These are phyloP conservation scores for Styela plicata DNA, from an alignment of 23 tunicate genomes.

Conservation along the genomic window DNA sequence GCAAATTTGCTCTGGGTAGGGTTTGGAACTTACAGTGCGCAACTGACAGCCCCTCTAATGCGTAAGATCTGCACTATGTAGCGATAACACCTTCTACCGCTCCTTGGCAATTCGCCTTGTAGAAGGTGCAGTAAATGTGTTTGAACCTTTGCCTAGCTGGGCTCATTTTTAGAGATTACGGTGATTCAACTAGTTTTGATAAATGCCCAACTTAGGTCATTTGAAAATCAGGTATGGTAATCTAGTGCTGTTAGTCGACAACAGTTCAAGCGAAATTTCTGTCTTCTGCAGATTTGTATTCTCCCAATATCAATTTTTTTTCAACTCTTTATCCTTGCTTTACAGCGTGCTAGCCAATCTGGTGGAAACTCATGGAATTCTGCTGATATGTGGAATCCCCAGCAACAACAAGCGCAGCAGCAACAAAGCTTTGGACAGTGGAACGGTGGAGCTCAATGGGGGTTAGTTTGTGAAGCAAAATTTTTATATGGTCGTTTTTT, in stretches of 20 bases:
- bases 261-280: no score
- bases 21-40: background rate
- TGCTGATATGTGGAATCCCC: slow-evolving; percentile 25
- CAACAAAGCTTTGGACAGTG: slow-evolving; percentile 32
- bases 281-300: no score
- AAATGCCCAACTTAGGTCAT: no score
- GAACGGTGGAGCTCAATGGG: slow-evolving; percentile 34
- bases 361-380: slow-evolving; percentile 51
- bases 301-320: no score
- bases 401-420: slow-evolving; percentile 47
- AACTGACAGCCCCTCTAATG: slow-evolving; percentile 14
- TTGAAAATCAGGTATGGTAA: no score
- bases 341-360: slow-evolving; percentile 18
- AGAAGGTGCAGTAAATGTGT: no score
- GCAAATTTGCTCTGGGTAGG: background rate
- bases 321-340: background rate
- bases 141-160: no score
- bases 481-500: background rate
- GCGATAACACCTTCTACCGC: no score
- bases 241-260: no score
- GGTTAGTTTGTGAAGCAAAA: slow-evolving; percentile 21
- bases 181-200: no score
- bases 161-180: no score
- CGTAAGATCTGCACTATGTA: background rate
- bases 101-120: no score